These are phyloP conservation scores for Kryphioiulus occultus DNA, from an alignment of 2,888 invertebrate genomes.

Conservation along the genomic window DNA sequence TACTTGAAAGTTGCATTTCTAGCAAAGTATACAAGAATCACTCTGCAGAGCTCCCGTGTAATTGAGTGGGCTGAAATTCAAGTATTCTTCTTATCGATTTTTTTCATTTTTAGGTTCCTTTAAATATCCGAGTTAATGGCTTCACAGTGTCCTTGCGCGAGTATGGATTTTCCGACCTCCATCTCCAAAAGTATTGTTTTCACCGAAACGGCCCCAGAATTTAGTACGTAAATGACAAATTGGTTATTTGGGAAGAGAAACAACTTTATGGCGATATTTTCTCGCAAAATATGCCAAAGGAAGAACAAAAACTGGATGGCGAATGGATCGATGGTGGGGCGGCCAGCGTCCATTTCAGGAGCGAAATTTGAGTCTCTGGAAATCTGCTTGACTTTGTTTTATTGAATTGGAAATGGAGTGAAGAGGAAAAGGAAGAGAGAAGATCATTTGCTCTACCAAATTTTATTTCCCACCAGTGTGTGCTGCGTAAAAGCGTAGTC, in stretches of 20 bases:
- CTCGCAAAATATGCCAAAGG: not conserved
- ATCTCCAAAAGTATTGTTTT: not conserved
- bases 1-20: not conserved
- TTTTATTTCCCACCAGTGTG: not conserved
- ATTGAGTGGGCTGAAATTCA: not conserved
- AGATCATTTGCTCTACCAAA: conserved; percentile 18
- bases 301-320: not conserved
- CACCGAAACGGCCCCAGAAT: not conserved
- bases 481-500: not conserved
- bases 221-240: not conserved
- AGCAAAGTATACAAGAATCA: not conserved
- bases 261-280: not conserved
- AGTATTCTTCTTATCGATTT: not conserved
- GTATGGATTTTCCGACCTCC: not conserved
- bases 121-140: not conserved
- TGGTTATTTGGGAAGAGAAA: not conserved
- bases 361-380: not conserved
- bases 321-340: not conserved
- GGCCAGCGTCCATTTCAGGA: not conserved
- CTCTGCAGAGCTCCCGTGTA: not conserved
- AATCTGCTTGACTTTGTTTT: conserved; percentile 18
- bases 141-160: not conserved
- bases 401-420: conserved; percentile 20
- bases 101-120: not conserved
- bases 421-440: not conserved